phyloP scores from a whole-genome alignment of 2,113 vertebrate genomes.

The Cricetomys ansorgei region DNA sequence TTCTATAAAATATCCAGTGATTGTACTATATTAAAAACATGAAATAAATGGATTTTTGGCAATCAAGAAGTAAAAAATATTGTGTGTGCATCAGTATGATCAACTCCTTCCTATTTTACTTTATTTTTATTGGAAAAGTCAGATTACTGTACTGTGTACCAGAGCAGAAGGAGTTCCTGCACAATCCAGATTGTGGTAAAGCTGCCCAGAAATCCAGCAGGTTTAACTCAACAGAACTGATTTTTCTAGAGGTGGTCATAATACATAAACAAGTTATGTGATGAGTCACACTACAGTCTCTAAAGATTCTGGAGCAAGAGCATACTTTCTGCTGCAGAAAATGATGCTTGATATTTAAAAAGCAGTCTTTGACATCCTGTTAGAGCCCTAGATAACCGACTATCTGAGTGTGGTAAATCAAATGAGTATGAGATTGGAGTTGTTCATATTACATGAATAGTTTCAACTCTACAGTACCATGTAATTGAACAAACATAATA shows the following conservation, averaged over 20 bases:
- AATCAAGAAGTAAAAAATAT: neutral
- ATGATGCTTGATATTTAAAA: neutral
- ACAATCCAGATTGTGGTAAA: neutral
- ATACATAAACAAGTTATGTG: neutral
- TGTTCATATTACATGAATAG: neutral
- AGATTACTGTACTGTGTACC: neutral
- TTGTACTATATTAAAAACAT: neutral
- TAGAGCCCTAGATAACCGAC: neutral
- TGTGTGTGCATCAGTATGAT: neutral
- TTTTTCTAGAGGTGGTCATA: neutral
- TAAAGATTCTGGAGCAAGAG: neutral
- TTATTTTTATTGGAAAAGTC: neutral
- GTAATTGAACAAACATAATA: neutral
- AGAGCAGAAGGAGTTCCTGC: neutral
- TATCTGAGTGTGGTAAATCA: neutral
- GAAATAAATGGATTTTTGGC: neutral
- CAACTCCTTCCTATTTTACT: neutral
- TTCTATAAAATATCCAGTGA: neutral
- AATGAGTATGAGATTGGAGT: neutral
- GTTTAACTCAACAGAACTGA: neutral
- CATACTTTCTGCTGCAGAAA: neutral
- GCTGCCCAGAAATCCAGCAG: neutral
- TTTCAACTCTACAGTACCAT: neutral
- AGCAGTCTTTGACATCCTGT: neutral
- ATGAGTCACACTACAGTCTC: neutral